phyloP scores from a whole-genome alignment of 2,797 vertebrate species.

The Mus minutoides region DNA sequence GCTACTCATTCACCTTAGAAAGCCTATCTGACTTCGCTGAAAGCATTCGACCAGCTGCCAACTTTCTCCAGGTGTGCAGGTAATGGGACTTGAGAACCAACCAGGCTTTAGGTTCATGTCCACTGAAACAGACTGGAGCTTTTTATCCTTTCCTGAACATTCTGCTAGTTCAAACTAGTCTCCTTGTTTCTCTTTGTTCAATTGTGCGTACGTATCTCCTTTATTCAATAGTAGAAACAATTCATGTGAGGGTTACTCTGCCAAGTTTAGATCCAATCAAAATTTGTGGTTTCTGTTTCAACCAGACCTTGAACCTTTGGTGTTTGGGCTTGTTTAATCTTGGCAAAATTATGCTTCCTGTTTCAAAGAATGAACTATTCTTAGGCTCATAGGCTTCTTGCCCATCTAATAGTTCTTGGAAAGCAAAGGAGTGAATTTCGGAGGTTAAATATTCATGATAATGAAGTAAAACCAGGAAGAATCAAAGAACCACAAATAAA shows the following conservation, averaged over 20 bases:
- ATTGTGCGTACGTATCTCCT: not conserved
- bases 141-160: constrained; percentile 44
- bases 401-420: constrained; percentile 78
- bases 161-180: constrained; percentile 62
- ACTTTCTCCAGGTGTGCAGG: constrained; percentile 12
- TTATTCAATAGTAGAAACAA: constrained; percentile 46
- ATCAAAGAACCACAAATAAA: constrained; percentile 19
- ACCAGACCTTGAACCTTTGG: constrained; percentile 70
- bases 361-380: constrained; percentile 77
- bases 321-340: constrained; percentile 73
- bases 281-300: constrained; percentile 77
- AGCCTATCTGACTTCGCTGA: constrained; percentile 10
- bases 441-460: constrained; percentile 17
- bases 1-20: not conserved
- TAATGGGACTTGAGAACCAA: not conserved
- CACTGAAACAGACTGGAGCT: not conserved
- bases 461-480: constrained; percentile 15
- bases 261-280: constrained; percentile 75
- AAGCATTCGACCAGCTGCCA: not conserved
- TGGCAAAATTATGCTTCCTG: constrained; percentile 74
- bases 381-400: constrained; percentile 61
- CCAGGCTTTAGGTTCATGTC: not conserved
- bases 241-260: constrained; percentile 27
- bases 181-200: constrained; percentile 48
- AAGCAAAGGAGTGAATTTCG: constrained; percentile 61